Evolutionary conservation across 2,113 vertebrate genomes (phyloP).

Genomic region (Pholis gunnellus): DNA sequence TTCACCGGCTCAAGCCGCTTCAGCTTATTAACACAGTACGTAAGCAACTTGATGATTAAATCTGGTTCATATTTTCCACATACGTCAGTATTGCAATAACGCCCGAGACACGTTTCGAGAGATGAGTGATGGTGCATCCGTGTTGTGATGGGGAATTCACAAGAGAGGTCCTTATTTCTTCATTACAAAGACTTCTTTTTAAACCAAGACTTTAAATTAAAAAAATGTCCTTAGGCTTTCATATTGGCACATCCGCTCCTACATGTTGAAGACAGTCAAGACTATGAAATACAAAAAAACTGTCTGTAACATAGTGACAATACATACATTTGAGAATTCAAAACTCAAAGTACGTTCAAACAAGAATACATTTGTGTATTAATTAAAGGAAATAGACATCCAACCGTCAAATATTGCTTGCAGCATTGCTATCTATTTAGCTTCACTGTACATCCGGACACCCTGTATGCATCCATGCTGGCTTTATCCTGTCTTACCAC

Average conservation of each 20-base stretch:
- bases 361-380: not conserved
- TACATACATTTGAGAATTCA: not conserved
- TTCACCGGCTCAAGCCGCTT: slow-evolving; percentile 67
- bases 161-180: not conserved
- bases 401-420: slow-evolving; percentile 1
- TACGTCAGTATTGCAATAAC: not conserved
- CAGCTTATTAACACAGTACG: slow-evolving; percentile 53
- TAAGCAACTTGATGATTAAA: slow-evolving; percentile 40
- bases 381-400: not conserved
- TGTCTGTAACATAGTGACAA: not conserved
- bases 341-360: not conserved
- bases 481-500: slow-evolving; percentile 22
- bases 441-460: not conserved
- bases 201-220: not conserved
- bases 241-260: not conserved
- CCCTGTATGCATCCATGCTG: not conserved
- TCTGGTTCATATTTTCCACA: slow-evolving; percentile 9
- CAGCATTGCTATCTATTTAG: not conserved
- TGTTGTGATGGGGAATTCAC: not conserved
- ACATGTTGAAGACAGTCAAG: not conserved
- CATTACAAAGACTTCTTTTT: not conserved
- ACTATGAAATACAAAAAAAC: not conserved
- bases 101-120: slow-evolving; percentile 1
- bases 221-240: not conserved
- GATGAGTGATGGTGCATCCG: not conserved